These are phyloP conservation scores for Proctacanthus coquilletti DNA, from an alignment of 1,140 invertebrate genomes.

Conservation along the genomic window DNA sequence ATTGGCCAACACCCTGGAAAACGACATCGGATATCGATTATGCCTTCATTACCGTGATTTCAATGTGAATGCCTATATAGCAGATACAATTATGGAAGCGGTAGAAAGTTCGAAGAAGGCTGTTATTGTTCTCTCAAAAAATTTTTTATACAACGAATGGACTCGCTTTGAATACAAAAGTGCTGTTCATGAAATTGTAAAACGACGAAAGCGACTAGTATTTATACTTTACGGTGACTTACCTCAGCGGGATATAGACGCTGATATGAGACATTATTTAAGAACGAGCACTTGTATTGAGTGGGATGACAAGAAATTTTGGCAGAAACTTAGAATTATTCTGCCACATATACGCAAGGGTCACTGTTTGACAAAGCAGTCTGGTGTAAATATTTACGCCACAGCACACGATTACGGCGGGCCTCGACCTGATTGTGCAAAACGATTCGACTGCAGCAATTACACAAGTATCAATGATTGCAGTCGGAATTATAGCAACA, in stretches of 20 bases:
- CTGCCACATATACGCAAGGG: slow-evolving; percentile 41
- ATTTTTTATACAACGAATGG: slow-evolving; percentile 90
- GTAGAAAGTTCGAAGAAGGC: slow-evolving; percentile 79
- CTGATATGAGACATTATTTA: slow-evolving; percentile 74
- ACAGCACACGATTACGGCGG: slow-evolving; percentile 25
- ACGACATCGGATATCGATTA: slow-evolving; percentile 58
- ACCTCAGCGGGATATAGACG: slow-evolving; percentile 70
- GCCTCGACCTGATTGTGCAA: slow-evolving; percentile 5
- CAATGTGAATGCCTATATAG: slow-evolving; percentile 66
- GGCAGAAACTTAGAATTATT: slow-evolving; percentile 83
- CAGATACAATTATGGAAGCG: slow-evolving; percentile 78
- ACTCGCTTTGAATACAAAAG: slow-evolving; percentile 84
- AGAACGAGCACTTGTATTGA: slow-evolving; percentile 80
- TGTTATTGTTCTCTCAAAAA: slow-evolving; percentile 78
- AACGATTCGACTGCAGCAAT: slow-evolving; percentile 24
- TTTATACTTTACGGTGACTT: slow-evolving; percentile 73
- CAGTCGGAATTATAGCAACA: slow-evolving; percentile 19
- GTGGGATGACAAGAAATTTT: slow-evolving; percentile 86
- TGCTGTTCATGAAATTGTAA: slow-evolving; percentile 79
- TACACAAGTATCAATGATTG: slow-evolving; percentile 29
- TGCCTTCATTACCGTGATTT: slow-evolving; percentile 77
- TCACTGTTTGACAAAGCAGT: slow-evolving; percentile 38
- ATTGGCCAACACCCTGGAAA: slow-evolving; percentile 65
- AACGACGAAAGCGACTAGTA: slow-evolving; percentile 64
- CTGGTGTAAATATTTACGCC: slow-evolving; percentile 48